phyloP scores from a whole-genome alignment of 2,888 invertebrate species.

The Ischnus inquisitorius region DNA sequence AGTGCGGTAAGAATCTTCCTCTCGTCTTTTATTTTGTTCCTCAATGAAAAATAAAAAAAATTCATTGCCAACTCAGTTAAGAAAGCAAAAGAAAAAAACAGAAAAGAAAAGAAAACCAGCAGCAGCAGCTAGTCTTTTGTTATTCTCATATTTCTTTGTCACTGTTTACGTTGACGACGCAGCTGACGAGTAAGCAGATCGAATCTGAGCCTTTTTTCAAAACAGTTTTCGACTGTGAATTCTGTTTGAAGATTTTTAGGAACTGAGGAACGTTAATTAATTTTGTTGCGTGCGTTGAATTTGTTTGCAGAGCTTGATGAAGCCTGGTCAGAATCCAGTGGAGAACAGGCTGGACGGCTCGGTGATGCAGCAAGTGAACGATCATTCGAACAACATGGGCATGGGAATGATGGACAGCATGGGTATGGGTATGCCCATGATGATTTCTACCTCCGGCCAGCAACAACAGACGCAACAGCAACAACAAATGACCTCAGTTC shows the following conservation, averaged over 20 bases:
- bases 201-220: not conserved
- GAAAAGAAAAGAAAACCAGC: not conserved
- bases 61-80: not conserved
- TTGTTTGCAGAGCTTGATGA: slow-evolving; percentile 80
- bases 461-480: slow-evolving; percentile 66
- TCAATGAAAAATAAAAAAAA: not conserved
- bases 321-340: slow-evolving; percentile 80
- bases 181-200: slow-evolving; percentile 15
- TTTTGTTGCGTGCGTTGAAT: not conserved
- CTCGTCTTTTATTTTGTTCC: not conserved
- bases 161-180: slow-evolving; percentile 74
- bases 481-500: slow-evolving; percentile 83
- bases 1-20: slow-evolving; percentile 77
- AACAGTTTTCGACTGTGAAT: not conserved
- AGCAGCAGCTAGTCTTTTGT: slow-evolving; percentile 32
- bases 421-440: slow-evolving; percentile 81
- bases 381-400: slow-evolving; percentile 82
- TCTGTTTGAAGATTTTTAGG: not conserved
- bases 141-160: slow-evolving; percentile 41
- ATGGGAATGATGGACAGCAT: slow-evolving; percentile 83
- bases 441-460: slow-evolving; percentile 78
- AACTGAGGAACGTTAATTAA: not conserved
- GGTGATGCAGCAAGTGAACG: slow-evolving; percentile 81
- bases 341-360: slow-evolving; percentile 82
- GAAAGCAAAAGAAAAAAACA: not conserved